Conservation (phyloP, 2,797 vertebrate genomes). For the Xenops minutus region DNA sequence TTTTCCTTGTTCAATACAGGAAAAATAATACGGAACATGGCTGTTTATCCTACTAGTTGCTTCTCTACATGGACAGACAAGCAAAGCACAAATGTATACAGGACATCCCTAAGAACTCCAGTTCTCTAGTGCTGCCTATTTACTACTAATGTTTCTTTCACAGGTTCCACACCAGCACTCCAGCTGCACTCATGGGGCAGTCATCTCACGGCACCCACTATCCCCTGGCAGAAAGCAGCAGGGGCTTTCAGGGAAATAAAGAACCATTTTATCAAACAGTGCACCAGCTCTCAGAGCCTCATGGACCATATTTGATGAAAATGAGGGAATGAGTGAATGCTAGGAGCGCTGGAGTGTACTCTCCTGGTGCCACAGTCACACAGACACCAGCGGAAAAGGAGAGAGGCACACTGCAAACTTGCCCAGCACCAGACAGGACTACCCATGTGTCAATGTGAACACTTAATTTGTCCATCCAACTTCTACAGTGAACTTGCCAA, state of each 20-base stretch:
- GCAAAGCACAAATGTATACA: neutral
- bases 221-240: neutral
- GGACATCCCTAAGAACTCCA: neutral
- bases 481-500: neutral
- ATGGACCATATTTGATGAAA: rapidly evolving
- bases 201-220: too few relatives aligned
- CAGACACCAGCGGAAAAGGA: neutral
- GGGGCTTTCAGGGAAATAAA: neutral
- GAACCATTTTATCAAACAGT: neutral
- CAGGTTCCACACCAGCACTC: neutral
- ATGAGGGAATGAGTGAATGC: neutral
- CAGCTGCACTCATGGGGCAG: neutral
- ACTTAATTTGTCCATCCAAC: neutral
- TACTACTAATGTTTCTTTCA: neutral
- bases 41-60: neutral
- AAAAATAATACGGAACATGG: neutral
- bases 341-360: neutral
- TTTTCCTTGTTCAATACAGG: neutral
- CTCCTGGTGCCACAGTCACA: neutral
- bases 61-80: neutral
- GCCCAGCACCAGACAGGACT: neutral
- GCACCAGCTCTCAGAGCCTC: neutral
- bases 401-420: neutral
- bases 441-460: neutral
- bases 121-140: neutral